Evolutionary conservation across 1,140 invertebrate species (phyloP).

Genomic region (Lasioglossum albipes): DNA sequence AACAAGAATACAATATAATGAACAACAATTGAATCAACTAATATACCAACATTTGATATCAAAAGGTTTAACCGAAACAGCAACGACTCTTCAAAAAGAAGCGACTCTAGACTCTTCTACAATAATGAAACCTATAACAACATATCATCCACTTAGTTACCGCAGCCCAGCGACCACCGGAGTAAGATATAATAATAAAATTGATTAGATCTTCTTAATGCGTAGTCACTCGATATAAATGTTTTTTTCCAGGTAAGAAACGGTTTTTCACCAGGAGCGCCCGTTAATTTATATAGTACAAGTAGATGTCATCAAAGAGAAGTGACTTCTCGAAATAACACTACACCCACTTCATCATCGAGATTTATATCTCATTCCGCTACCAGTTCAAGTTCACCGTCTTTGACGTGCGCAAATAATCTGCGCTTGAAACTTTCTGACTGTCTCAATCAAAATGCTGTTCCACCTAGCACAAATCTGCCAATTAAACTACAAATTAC

Average conservation of each 20-base stretch:
- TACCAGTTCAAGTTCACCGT: constrained; percentile 54
- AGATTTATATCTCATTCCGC: constrained; percentile 71
- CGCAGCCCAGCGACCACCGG: constrained; percentile 75
- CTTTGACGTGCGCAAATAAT: constrained; percentile 63
- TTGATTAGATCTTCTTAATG: neutral
- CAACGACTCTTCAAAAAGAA: constrained; percentile 87
- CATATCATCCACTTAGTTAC: constrained; percentile 83
- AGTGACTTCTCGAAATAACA: constrained; percentile 59
- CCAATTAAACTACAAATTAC: constrained; percentile 78
- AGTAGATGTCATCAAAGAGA: constrained; percentile 68
- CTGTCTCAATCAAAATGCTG: constrained; percentile 68
- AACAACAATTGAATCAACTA: constrained; percentile 94
- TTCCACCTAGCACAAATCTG: constrained; percentile 63
- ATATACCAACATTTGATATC: constrained; percentile 93
- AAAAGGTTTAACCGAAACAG: constrained; percentile 88
- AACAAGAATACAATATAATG: constrained; percentile 96
- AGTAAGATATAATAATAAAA: constrained; percentile 61
- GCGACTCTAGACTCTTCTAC: constrained; percentile 82
- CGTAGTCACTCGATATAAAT: neutral
- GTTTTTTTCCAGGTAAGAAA: constrained; percentile 59
- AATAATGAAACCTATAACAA: constrained; percentile 78
- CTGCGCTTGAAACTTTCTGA: constrained; percentile 74
- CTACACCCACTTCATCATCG: constrained; percentile 72
- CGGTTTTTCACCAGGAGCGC: constrained; percentile 75
- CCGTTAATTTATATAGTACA: constrained; percentile 76